Base-by-base conservation (phyloP, 2,113 vertebrate species). In the Myiopsitta monachus region DNA sequence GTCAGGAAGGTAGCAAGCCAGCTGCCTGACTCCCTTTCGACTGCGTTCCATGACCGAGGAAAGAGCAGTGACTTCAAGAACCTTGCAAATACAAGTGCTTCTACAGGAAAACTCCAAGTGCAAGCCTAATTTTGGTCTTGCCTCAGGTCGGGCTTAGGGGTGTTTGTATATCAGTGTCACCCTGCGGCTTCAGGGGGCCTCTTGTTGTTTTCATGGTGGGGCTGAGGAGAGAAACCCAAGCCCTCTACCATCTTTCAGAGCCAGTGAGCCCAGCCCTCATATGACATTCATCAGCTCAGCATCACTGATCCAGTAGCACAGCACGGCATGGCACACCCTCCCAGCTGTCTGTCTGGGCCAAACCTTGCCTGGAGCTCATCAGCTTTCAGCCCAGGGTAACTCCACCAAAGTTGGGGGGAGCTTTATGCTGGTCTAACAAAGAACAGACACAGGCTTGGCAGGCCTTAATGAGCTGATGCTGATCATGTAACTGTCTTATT, bases 401-500 rank as follows among this genome's bases (percentile, higher is more conserved):
- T 95, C 87, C 74, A 91, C 66, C 63, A 73, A 91, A 95, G 94
- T 62, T 94, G 81, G 28, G 54, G 89, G 75, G 22, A 94, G 91
- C 74, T 91, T 96, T 96, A 84, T 85, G 67, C 57, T 1, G 4
- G n/a, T 51, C 90, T 80, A 96, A 95, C 94, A 96, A 97, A 97
- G 94, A 91, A 84, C 88, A 83, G 93, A 94, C 77, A 93, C 67
- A 83, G 85, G 68, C 93, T 94, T 26, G 49, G 83, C 81, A 84
- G 94, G 78, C 83, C 95, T 95, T 96, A 95, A 95, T 95, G 95
- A 97, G 95, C 95, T 95, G 95, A 96, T 95, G 95, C 94, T 97
- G 96, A 94, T 96, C 94, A 96, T 97, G 95, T 96, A 97, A 95
- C 95, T 96, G 96, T 96, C 91, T 97, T 96, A 95, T 70, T 96